These are phyloP conservation scores for Ryuthela nishihirai DNA, from an alignment of 2,888 invertebrate species.

Conservation along the genomic window DNA sequence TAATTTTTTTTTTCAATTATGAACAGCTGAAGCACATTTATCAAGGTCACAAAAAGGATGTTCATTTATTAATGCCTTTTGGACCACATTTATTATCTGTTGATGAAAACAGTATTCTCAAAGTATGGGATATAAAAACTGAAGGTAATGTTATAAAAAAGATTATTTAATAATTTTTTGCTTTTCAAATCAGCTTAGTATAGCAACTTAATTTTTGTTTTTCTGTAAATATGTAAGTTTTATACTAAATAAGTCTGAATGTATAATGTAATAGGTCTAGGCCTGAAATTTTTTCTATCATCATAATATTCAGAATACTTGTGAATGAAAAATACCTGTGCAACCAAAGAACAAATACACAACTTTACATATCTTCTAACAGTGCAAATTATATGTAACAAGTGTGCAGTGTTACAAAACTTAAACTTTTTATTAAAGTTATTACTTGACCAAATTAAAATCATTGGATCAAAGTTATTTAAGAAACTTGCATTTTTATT, in stretches of 20 bases:
- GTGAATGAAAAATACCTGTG: not conserved
- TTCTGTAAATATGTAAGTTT: not conserved
- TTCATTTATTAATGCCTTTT: slow-evolving; percentile 77
- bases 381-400: too few relatives aligned
- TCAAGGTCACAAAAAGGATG: slow-evolving; percentile 65
- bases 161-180: not conserved
- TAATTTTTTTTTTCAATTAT: too few relatives aligned
- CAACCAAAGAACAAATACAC: too few relatives aligned
- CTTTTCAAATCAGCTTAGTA: not conserved
- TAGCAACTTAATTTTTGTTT: not conserved
- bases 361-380: too few relatives aligned
- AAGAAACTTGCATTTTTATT: too few relatives aligned
- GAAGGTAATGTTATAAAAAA: slow-evolving; percentile 58
- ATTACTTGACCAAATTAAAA: too few relatives aligned
- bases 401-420: too few relatives aligned
- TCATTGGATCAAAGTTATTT: too few relatives aligned
- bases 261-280: slow-evolving; percentile 3
- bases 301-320: too few relatives aligned
- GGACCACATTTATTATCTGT: slow-evolving; percentile 80
- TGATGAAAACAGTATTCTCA: slow-evolving; percentile 68
- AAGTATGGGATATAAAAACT: slow-evolving; percentile 75
- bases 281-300: too few relatives aligned
- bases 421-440: too few relatives aligned
- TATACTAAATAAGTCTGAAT: slow-evolving; percentile 6
- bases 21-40: slow-evolving; percentile 69